These are phyloP conservation scores for Halesus radiatus DNA, from an alignment of 1,140 invertebrate species.

Conservation along the genomic window DNA sequence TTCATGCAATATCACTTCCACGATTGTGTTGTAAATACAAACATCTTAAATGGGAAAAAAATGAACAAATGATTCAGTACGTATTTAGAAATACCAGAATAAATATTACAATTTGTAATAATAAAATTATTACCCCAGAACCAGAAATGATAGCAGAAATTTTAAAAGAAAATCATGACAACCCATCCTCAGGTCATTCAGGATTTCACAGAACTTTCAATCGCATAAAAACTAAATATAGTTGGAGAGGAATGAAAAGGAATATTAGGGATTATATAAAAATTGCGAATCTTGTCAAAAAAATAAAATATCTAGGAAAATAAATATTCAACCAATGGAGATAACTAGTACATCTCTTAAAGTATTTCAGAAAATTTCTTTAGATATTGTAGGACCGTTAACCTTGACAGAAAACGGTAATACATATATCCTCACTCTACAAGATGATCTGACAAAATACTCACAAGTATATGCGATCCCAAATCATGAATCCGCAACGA, in stretches of 20 bases:
- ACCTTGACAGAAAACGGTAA: background rate
- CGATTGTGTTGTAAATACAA: constrained; percentile 16
- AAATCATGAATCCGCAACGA: constrained; percentile 1
- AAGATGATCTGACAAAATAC: background rate
- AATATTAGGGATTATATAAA: constrained; percentile 59
- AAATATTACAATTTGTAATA: constrained; percentile 44
- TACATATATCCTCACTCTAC: background rate
- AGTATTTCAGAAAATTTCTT: background rate
- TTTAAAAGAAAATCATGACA: background rate
- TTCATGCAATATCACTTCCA: constrained; percentile 40
- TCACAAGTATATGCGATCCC: background rate
- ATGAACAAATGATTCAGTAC: background rate
- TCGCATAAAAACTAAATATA: constrained; percentile 57
- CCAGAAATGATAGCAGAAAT: background rate
- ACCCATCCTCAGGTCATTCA: background rate
- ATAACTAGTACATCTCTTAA: constrained; percentile 30
- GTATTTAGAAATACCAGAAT: constrained; percentile 48
- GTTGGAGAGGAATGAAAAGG: constrained; percentile 58
- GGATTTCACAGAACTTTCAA: constrained; percentile 55
- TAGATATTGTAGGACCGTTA: constrained; percentile 6
- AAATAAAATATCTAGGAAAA: background rate
- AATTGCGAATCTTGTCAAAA: constrained; percentile 9
- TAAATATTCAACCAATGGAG: background rate
- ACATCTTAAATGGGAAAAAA: constrained; percentile 51
- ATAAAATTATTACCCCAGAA: constrained; percentile 44